phyloP scores from a whole-genome alignment of 2,113 vertebrate genomes.

The Cyprinodon variegatus region DNA sequence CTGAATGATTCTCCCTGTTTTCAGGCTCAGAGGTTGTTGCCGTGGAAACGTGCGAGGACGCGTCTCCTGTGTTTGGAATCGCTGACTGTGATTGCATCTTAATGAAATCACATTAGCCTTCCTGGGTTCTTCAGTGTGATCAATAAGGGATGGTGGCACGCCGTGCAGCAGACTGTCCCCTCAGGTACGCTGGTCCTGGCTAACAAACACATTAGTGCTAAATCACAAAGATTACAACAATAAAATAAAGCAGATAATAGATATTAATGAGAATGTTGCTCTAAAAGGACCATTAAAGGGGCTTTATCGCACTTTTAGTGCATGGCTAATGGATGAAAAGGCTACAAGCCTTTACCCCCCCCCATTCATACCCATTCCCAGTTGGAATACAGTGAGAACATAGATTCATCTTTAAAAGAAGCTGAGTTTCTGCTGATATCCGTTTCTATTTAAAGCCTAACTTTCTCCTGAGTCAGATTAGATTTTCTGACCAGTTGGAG shows the following conservation, averaged over 20 bases:
- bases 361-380: too few species aligned
- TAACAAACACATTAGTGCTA: slow-evolving; percentile 4
- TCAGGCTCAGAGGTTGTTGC: slow-evolving; percentile 6
- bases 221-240: neutral
- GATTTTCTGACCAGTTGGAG: too few species aligned
- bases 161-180: slow-evolving; percentile 45
- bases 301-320: too few species aligned
- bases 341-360: too few species aligned
- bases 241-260: neutral
- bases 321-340: too few species aligned
- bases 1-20: slow-evolving; percentile 9
- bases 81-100: slow-evolving; percentile 49
- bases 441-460: too few species aligned
- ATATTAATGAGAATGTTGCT: neutral
- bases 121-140: slow-evolving; percentile 55
- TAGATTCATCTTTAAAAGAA: too few species aligned
- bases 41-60: slow-evolving; percentile 18
- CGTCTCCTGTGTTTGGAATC: slow-evolving; percentile 15
- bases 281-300: too few species aligned
- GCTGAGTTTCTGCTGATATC: too few species aligned
- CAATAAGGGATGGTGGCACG: slow-evolving; percentile 60
- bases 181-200: slow-evolving; percentile 35
- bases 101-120: slow-evolving; percentile 68
- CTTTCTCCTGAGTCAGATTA: too few species aligned
- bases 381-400: too few species aligned